Evolutionary conservation across 2,888 invertebrate genomes (phyloP), one percentile per base, ranked within the genome.

Genomic region (Trisateles emortualis): DNA sequence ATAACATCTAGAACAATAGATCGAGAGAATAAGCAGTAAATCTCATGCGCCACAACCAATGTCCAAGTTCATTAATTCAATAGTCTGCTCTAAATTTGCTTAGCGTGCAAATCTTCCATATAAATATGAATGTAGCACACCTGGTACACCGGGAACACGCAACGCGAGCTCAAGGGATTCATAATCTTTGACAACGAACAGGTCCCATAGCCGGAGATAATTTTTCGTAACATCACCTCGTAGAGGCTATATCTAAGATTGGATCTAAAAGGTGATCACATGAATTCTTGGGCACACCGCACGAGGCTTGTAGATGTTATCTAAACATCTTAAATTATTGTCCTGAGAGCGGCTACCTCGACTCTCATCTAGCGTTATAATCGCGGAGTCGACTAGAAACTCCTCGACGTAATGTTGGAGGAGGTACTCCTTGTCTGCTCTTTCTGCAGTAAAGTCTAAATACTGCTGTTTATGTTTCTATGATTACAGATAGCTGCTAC

Each of bases 311-410:
- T 92, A 90, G 91, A 92, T 92, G 75, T 69, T 90, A 91, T 92
- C 92, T 86, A 81, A 86, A 89, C 88, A 88, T 88, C 89, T 92
- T 92, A 91, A 91, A 89, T 91, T 91, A 91, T 91, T 89, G 87
- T 88, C 88, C 79, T 75, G 81, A 74, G 79, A 73, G 74, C 76
- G 68, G 86, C 88, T 88, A 86, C 88, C 77, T 81, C 78, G 77
- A 68, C 80, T 79, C 84, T 84, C 88, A 81, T 85, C 86, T 83
- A 77, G 84, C 77, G 76, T 76, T 82, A 81, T 84, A 86, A 84
- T 81, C 83, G 70, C 68, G 78, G 72, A 78, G 72, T 70, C 63
- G 69, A 64, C 73, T 74, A 78, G 76, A 67, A 79, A 81, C 78
- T 59, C 44, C 55, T 77, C 69, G 64, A 56, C 69, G 60, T 52